Conservation (phyloP, 2,113 vertebrate species). For the Phylloscopus whistleri region DNA sequence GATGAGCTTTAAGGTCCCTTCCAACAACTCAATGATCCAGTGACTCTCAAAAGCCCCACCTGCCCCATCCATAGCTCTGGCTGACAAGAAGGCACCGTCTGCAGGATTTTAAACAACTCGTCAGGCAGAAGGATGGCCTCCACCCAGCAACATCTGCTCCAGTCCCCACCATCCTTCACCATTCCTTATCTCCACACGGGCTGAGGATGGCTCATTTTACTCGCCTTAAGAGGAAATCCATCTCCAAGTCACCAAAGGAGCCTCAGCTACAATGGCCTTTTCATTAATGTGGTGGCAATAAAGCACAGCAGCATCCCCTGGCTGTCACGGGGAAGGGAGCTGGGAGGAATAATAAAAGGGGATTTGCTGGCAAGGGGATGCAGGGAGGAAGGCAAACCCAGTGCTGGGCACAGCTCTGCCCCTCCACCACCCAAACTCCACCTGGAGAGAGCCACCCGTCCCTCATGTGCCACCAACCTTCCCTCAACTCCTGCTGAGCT, state of each 20-base stretch:
- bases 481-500: neutral
- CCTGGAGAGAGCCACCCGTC: neutral
- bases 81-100: neutral
- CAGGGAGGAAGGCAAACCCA: neutral
- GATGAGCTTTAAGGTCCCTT: neutral
- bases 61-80: neutral
- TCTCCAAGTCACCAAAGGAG: slow-evolving; percentile 20
- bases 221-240: neutral
- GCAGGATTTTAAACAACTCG: neutral
- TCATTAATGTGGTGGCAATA: slow-evolving; percentile 43
- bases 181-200: neutral
- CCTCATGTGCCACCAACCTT: accelerated
- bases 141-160: neutral
- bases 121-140: neutral
- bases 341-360: slow-evolving; percentile 36
- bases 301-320: slow-evolving; percentile 30
- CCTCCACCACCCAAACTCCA: neutral
- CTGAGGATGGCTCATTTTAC: slow-evolving; percentile 26
- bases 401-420: neutral
- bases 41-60: neutral
- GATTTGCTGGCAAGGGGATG: neutral
- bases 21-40: neutral
- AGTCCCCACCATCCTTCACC: neutral
- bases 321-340: slow-evolving; percentile 24
- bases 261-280: neutral